phyloP scores from a whole-genome alignment of 2,797 vertebrate genomes.

The Garrulus glandarius region DNA sequence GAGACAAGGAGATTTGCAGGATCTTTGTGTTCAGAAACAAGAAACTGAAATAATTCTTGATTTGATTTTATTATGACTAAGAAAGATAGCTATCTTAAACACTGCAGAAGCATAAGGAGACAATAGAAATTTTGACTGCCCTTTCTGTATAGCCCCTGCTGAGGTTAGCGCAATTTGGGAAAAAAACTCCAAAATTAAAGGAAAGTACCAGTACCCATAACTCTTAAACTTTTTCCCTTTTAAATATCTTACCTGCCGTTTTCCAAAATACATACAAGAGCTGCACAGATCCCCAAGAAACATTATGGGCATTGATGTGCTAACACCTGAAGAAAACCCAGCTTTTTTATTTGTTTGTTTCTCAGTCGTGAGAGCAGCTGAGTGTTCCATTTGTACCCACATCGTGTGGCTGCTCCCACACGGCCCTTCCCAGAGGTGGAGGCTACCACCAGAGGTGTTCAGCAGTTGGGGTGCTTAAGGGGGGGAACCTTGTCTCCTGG shows the following conservation, averaged over 20 bases:
- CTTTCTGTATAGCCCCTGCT: background rate
- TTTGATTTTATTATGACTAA: background rate
- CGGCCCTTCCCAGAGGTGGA: background rate
- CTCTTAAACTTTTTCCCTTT: background rate
- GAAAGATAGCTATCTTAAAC: background rate
- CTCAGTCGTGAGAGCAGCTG: background rate
- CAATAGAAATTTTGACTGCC: background rate
- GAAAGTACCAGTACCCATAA: background rate
- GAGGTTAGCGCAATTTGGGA: background rate
- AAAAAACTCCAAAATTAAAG: background rate
- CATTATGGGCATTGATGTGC: background rate
- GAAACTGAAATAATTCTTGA: background rate
- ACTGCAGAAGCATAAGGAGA: background rate
- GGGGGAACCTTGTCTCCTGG: background rate
- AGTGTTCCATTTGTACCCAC: background rate
- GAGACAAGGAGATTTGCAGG: background rate
- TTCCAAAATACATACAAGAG: background rate
- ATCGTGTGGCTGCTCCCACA: background rate
- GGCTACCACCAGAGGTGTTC: background rate
- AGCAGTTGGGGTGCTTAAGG: background rate
- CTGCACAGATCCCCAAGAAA: background rate
- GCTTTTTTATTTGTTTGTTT: background rate
- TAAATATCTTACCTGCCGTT: background rate
- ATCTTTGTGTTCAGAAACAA: background rate
- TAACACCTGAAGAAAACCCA: background rate